Base-by-base conservation (phyloP, 2,888 invertebrate genomes). In the Andrena marginata region DNA sequence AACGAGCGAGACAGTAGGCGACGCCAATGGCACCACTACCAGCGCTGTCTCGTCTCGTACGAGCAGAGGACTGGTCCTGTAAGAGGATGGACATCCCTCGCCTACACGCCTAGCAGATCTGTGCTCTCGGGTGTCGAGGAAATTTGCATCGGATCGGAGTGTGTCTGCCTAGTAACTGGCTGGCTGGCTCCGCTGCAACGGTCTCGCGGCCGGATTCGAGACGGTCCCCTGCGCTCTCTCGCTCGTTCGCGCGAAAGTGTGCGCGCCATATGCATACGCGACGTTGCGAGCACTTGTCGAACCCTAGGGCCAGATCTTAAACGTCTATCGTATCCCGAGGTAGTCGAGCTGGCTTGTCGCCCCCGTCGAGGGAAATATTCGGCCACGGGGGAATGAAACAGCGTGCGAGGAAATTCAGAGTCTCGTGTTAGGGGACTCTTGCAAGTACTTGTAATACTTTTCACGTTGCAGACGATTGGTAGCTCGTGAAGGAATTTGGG, bases 81-180 rank as follows among this genome's bases (percentile, higher is more conserved):
- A 87, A 86, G 85, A 88, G 89, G 90, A 91, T 90, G 91, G 89
- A 90, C 91, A 88, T 90, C 89, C 86, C 83, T 89, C 91, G 90
- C 92, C 91, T 90, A 91, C 91, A 87, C 89, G 77, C 82, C 80
- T 84, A 87, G 84, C 80, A 85, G 77, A 88, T 88, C 86, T 83
- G 80, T 83, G 85, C 84, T 81, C 82, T 83, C 82, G 84, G 82
- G 85, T 85, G 87, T 91, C 85, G 85, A 85, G 89, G 59, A 87
- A 90, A 91, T 91, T 91, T 91, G 89, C 91, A 91, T 91, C 84
- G 84, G 76, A 84, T 88, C 84, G 72, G 72, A 87, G 87, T 80
- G 88, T 89, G 84, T 80, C 89, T 89, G 89, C 86, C 82, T 89
- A 88, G 89, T 88, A 89, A 88, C 86, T 78, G 83, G 73, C 80